Evolutionary conservation across 2,113 vertebrate genomes (phyloP).

Genomic region (Amblyopsis rosae): DNA sequence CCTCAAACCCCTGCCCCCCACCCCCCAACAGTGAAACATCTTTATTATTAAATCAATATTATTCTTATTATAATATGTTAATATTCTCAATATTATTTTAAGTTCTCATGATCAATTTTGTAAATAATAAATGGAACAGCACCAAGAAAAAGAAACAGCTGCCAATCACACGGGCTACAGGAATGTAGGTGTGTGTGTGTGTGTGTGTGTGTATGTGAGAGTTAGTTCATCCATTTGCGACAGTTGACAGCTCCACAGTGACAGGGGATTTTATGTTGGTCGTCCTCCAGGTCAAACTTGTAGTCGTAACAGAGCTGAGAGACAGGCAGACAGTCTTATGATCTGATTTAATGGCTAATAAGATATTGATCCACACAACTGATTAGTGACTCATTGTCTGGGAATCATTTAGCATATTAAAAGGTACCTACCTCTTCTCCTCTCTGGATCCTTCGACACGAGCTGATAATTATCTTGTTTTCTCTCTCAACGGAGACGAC

Average conservation of each 20-base stretch:
- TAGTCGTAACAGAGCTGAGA: slow-evolving; percentile 94
- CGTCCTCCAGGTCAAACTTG: slow-evolving; percentile 98
- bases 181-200: slow-evolving; percentile 65
- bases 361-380: no score
- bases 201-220: slow-evolving; percentile 13
- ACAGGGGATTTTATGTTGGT: slow-evolving; percentile 99
- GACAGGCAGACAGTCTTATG: slow-evolving; percentile 10
- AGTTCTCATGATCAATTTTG: not conserved
- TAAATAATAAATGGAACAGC: not conserved
- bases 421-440: slow-evolving; percentile 97
- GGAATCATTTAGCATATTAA: fast-evolving
- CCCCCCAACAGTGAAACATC: not conserved
- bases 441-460: slow-evolving; percentile 93
- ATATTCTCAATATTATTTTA: slow-evolving; percentile 22
- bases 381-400: no score
- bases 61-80: not conserved
- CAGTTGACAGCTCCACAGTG: slow-evolving; percentile 98
- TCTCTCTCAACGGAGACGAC: slow-evolving; percentile 94
- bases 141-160: slow-evolving; percentile 3
- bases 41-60: not conserved
- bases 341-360: no score
- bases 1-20: not conserved
- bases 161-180: slow-evolving; percentile 54
- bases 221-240: slow-evolving; percentile 98
- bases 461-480: slow-evolving; percentile 98